Percentiles rank a stretch among this genome's conserved stretches.
Conservation (phyloP, 37 sponge, comb jelly and placozoan genomes). For the Tethya wilhelma region DNA sequence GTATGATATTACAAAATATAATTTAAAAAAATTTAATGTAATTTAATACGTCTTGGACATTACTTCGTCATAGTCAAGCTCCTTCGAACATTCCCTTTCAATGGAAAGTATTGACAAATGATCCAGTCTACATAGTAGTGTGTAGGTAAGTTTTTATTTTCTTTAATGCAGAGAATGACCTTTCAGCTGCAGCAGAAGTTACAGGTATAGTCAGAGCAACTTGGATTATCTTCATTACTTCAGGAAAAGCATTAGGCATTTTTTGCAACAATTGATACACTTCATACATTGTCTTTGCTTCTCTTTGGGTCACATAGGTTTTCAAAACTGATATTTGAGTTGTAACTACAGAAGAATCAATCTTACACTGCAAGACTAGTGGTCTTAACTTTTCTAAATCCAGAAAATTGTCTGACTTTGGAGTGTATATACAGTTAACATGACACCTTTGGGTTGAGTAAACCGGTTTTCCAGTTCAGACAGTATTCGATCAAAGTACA, state of each 20-base stretch:
- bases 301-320: neutral
- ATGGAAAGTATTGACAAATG: neutral
- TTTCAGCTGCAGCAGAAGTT: neutral
- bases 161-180: neutral
- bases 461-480: neutral
- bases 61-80: neutral
- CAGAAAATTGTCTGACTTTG: neutral
- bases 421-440: neutral
- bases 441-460: neutral
- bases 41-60: too few species aligned
- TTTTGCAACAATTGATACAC: neutral
- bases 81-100: neutral
- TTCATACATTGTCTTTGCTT: neutral
- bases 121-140: neutral
- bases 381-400: neutral
- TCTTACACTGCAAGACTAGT: neutral
- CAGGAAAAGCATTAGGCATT: neutral
- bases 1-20: too few species aligned
- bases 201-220: neutral
- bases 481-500: neutral
- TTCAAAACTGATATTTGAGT: neutral
- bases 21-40: too few species aligned
- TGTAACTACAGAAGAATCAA: neutral
- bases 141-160: neutral
- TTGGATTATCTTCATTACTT: neutral